Evolutionary conservation across 2,113 vertebrate species (phyloP), one percentile per base, ranked within the genome.

Genomic region (Charadrius vociferus): DNA sequence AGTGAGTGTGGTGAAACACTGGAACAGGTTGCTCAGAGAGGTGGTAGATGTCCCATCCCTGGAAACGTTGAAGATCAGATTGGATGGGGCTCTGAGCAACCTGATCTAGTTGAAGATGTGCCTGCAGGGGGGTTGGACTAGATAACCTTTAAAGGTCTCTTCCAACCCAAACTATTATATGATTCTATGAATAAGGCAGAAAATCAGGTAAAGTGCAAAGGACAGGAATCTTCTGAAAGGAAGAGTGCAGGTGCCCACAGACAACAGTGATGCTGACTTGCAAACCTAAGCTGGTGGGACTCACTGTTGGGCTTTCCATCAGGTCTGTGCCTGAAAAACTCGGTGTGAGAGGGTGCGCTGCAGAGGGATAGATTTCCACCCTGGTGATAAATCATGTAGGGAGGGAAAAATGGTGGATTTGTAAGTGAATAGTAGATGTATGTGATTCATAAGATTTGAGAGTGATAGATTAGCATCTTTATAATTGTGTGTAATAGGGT

Each of bases 241-340:
- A 74, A 45, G 19, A 37, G 14, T 43, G 18, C 52, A 52, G 14
- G 5, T 34, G 6, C 30, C 10, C 61, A 24, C 12, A 50, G 23
- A 63, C 2, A 1, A 24, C 37, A 34, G 52, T 6, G 24, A 53
- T 23, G 26, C 45, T 88, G 52, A 49, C 74, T 65, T 30, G 34
- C 23, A 67, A n/a, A 4, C 22, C 6, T 0, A 2, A 72, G 59
- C 29, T 0, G 0, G 16, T 0, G 4, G 70, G 15, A 63, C 20
- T 82, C 26, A 18, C 7, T 0, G 2, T 16, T 45, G 32, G 56
- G 17, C 55, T 83, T 68, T 74, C 37, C 13, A 45, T 86, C 16
- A 32, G 27, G 20, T 68, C 13, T 49, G 36, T 50, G 20, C 79
- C 49, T 88, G 62, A 65, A 80, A 72, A 73, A 36, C 9, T n/a